Evolutionary conservation across 2,797 vertebrate genomes (phyloP), one percentile per base, ranked within the genome.

Genomic region (Eulemur mongoz): DNA sequence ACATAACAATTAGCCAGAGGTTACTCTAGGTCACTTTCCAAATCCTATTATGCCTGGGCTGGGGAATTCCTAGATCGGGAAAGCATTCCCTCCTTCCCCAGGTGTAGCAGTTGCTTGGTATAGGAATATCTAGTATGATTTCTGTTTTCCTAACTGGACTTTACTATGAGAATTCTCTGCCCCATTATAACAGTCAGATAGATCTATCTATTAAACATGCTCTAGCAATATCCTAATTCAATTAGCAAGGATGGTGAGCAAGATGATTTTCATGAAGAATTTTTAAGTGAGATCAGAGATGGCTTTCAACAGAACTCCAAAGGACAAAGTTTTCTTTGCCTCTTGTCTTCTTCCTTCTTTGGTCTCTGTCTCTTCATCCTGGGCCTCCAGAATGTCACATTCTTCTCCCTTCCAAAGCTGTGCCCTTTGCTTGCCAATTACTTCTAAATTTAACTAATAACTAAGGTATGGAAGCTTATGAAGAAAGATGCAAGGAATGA

Each of bases 111-210:
- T 9, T 57, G 22, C 54, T 57, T 3, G 2, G 54, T 8, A 57
- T 57, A 57, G 38, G 20, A 69, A 38, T 91, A 67, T n/a, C n/a
- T 84, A 79, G 7, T 23, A 4, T 69, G 17, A 54, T 65, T 61
- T 92, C 40, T 79, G 76, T 84, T 97, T 94, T 89, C 38, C 38
- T 61, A 79, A 69, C n/a, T 73, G 57, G 27, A 79, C 43, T 89
- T 95, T 14, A 38, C 13, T 76, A 2, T 54, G 67, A 52, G 1
- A 38, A 52, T 27, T 78, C 13, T 73, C 15, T 52, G 17, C 8
- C 17, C 27, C 3, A 15, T 15, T 40, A 18, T 43, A 52, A 70
- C 11, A 75, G 25, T 38, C 32, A 70, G 69, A 7, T 32, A 54
- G 61, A 7, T 11, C 14, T 69, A 2, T 43, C 15, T 72, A 9